Evolutionary conservation across 2,113 vertebrate species (phyloP).

Genomic region (Silurus asotus): DNA sequence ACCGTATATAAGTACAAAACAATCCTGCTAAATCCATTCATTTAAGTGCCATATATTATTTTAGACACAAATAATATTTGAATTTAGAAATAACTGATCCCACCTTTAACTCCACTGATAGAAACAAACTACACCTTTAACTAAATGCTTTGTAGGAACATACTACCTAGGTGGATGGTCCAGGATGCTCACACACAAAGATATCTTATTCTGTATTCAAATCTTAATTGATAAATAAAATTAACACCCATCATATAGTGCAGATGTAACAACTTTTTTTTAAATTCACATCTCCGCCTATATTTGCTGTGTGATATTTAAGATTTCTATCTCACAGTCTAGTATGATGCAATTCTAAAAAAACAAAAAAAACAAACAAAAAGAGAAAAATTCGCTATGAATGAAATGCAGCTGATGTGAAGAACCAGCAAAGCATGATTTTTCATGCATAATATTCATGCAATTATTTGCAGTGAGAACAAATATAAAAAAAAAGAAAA

Average conservation of each 20-base stretch:
- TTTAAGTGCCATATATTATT: too few relatives aligned
- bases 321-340: background rate
- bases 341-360: background rate
- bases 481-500: background rate
- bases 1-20: too few relatives aligned
- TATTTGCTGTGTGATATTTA: background rate
- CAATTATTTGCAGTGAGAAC: conserved; percentile 9
- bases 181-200: background rate
- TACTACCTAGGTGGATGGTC: background rate
- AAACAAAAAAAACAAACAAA: background rate
- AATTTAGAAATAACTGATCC: background rate
- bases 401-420: background rate
- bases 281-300: background rate
- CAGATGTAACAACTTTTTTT: background rate
- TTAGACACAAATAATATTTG: too few relatives aligned
- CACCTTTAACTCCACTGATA: background rate
- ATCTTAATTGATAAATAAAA: background rate
- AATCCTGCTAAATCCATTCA: too few relatives aligned
- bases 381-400: background rate
- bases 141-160: background rate
- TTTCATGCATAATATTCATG: conserved; percentile 32
- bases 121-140: background rate
- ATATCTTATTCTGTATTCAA: background rate
- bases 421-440: conserved; percentile 8
- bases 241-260: too few relatives aligned